phyloP scores from a whole-genome alignment of 2,888 invertebrate species.

The Caenorhabditis sp. region DNA sequence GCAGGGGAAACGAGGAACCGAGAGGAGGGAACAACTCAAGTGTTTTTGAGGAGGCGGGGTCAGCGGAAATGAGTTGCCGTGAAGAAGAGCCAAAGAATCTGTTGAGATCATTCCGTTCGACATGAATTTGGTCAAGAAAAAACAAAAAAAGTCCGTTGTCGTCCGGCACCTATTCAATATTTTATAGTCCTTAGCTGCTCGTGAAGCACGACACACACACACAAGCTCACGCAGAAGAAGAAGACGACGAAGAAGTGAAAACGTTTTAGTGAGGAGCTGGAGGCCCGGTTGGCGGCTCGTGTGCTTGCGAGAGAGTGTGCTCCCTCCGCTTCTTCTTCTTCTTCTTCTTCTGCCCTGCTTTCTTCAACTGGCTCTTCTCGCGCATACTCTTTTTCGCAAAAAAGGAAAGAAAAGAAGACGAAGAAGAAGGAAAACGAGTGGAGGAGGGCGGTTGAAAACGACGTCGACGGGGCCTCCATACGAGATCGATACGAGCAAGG shows the following conservation, averaged over 20 bases:
- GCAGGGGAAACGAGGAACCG: background rate
- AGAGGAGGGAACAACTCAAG: background rate
- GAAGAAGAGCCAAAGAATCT: too few species aligned
- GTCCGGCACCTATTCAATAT: slow-evolving; percentile 42
- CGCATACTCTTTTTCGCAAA: slow-evolving; percentile 44
- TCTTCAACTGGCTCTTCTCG: slow-evolving; percentile 38
- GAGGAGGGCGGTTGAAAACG: slow-evolving; percentile 31
- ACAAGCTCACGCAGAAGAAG: background rate
- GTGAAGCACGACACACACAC: slow-evolving; percentile 7
- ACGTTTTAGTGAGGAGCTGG: slow-evolving; percentile 50
- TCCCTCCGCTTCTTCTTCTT: slow-evolving; percentile 21
- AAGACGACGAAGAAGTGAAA: slow-evolving; percentile 18
- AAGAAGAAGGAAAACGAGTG: slow-evolving; percentile 34
- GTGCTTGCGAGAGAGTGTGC: slow-evolving; percentile 33
- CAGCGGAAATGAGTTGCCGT: too few species aligned
- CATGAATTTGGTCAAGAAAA: too few species aligned
- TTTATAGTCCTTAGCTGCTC: slow-evolving; percentile 45
- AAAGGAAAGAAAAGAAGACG: slow-evolving; percentile 20
- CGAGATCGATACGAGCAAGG: slow-evolving; percentile 37
- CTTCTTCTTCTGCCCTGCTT: too few species aligned
- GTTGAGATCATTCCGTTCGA: too few species aligned
- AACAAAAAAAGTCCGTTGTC: slow-evolving; percentile 23
- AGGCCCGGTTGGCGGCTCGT: slow-evolving; percentile 33
- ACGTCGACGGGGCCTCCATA: slow-evolving; percentile 12
- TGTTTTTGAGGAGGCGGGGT: background rate